Evolutionary conservation across 2,797 vertebrate species (phyloP).

Genomic region (Sardinella longiceps): DNA sequence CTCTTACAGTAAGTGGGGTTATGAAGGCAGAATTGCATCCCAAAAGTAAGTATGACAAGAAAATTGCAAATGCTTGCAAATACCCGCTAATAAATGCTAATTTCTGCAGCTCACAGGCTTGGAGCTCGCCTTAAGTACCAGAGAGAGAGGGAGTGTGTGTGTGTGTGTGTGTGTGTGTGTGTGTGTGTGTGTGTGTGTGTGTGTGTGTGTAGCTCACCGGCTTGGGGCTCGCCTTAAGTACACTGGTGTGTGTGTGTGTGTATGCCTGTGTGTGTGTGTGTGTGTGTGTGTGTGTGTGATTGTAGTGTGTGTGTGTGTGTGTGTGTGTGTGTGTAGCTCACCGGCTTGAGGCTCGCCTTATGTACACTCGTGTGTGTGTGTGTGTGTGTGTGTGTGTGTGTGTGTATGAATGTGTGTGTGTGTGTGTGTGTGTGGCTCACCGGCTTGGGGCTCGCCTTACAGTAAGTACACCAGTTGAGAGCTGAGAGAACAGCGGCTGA

Average conservation of each 20-base stretch:
- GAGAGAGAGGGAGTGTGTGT: not conserved
- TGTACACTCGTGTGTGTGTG: conserved; percentile 4
- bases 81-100: conserved; percentile 19
- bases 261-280: too few relatives aligned
- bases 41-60: not conserved
- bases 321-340: not conserved
- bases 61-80: conserved; percentile 25
- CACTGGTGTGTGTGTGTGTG: conserved; percentile 16
- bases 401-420: not conserved
- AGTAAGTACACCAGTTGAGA: not conserved
- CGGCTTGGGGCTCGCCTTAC: not conserved
- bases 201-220: not conserved
- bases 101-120: not conserved
- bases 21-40: not conserved
- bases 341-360: too few relatives aligned
- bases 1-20: not conserved
- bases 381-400: too few relatives aligned
- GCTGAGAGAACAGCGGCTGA: not conserved
- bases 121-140: not conserved
- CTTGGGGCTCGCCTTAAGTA: not conserved
- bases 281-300: too few relatives aligned
- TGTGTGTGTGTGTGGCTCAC: not conserved
- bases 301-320: not conserved
- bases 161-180: conserved; percentile 11
- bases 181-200: conserved; percentile 2